phyloP scores from a whole-genome alignment of 2,888 invertebrate species.

The Slavum lentiscoides region DNA sequence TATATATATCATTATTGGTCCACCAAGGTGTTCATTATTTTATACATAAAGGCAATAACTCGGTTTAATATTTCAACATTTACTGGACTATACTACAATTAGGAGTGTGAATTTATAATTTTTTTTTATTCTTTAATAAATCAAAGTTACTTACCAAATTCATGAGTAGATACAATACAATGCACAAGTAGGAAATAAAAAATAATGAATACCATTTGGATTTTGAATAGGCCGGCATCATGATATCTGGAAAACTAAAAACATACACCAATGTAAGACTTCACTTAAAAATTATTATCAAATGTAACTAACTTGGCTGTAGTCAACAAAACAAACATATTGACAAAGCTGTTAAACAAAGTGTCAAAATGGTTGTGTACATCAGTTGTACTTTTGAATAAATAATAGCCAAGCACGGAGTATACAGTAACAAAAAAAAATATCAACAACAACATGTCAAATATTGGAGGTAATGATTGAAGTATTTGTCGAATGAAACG shows the following conservation, averaged over 20 bases:
- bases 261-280: slow-evolving; percentile 41
- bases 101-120: too few species aligned
- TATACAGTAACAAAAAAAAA: slow-evolving; percentile 84
- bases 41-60: too few species aligned
- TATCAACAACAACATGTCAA: slow-evolving; percentile 83
- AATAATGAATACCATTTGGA: slow-evolving; percentile 83
- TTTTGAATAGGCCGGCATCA: slow-evolving; percentile 86
- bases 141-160: slow-evolving; percentile 73
- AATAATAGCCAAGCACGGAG: slow-evolving; percentile 78
- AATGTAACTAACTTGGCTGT: slow-evolving; percentile 78
- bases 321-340: slow-evolving; percentile 85
- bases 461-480: slow-evolving; percentile 82
- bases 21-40: too few species aligned
- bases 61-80: too few species aligned
- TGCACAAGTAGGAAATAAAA: slow-evolving; percentile 82
- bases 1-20: too few species aligned
- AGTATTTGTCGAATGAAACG: slow-evolving; percentile 78
- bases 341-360: slow-evolving; percentile 80
- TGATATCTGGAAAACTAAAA: slow-evolving; percentile 84
- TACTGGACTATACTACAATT: too few species aligned
- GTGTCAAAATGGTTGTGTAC: slow-evolving; percentile 72
- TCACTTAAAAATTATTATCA: slow-evolving; percentile 1
- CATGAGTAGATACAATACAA: slow-evolving; percentile 84
- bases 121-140: slow-evolving; percentile 63
- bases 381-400: slow-evolving; percentile 76